Evolutionary conservation across 2,797 vertebrate species (phyloP).

Genomic region (Darevskia mixta): DNA sequence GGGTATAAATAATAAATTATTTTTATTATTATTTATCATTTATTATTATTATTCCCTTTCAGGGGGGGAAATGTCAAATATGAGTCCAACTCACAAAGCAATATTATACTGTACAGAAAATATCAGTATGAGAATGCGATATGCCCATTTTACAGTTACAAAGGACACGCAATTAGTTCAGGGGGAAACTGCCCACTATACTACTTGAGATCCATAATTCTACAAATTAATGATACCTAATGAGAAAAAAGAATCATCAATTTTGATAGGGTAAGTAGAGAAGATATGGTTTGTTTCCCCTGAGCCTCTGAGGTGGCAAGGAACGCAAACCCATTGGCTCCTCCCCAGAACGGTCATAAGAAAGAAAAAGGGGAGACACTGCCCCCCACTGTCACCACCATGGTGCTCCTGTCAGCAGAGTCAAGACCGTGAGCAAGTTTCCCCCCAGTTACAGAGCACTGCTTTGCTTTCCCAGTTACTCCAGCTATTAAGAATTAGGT

Average conservation of each 20-base stretch:
- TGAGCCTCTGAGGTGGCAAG: background rate
- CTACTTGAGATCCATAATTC: background rate
- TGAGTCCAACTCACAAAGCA: background rate
- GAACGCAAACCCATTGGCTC: background rate
- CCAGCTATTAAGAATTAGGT: background rate
- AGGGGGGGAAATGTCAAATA: background rate
- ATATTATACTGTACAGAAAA: background rate
- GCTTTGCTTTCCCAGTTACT: background rate
- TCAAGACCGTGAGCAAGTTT: background rate
- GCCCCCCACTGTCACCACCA: background rate
- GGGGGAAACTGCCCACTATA: rapidly evolving
- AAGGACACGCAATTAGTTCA: rapidly evolving
- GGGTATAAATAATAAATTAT: too few relatives aligned
- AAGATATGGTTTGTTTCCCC: background rate
- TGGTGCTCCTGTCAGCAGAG: background rate
- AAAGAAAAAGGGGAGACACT: background rate
- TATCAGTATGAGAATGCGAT: background rate
- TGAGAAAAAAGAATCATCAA: background rate
- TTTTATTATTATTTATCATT: too few relatives aligned
- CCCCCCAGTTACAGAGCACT: background rate
- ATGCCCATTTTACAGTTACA: background rate
- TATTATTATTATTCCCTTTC: background rate
- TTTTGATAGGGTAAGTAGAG: background rate
- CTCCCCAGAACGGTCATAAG: background rate
- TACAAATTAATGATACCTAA: background rate